These are phyloP conservation scores for Ashinkailepas kermadecensis DNA, from an alignment of 2,888 invertebrate genomes.

Conservation along the genomic window DNA sequence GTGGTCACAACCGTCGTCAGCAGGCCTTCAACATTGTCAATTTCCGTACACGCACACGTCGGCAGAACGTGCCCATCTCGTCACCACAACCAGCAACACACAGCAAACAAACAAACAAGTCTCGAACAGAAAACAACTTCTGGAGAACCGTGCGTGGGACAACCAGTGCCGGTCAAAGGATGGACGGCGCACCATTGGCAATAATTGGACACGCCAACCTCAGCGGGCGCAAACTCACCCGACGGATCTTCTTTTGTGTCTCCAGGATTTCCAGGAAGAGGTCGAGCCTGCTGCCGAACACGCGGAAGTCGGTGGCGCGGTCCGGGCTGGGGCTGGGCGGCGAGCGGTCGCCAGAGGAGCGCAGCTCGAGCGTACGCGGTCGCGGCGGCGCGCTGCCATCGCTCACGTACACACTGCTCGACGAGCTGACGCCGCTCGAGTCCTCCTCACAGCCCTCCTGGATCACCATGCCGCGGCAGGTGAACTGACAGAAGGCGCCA, in stretches of 20 bases:
- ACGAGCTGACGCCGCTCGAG: conserved; percentile 21
- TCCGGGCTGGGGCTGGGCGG: conserved; percentile 16
- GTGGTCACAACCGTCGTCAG: too few species aligned
- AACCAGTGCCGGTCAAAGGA: too few species aligned
- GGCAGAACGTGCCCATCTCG: too few species aligned
- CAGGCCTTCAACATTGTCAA: too few species aligned
- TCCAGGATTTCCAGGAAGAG: conserved; percentile 10
- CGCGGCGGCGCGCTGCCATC: conserved; percentile 14
- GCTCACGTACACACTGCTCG: conserved; percentile 13
- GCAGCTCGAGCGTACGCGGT: conserved; percentile 11
- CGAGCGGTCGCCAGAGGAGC: not conserved
- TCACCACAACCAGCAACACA: too few species aligned
- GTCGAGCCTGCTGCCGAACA: conserved; percentile 18
- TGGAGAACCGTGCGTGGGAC: too few species aligned
- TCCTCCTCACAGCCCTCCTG: conserved; percentile 20
- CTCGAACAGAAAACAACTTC: too few species aligned
- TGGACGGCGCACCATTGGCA: too few species aligned
- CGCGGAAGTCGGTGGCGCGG: not conserved
- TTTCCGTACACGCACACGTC: too few species aligned
- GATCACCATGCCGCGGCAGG: not conserved
- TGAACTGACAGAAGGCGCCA: not conserved
- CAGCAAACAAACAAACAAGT: too few species aligned
- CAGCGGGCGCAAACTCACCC: not conserved
- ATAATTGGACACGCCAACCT: too few species aligned
- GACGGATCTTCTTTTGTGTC: not conserved